Base-by-base conservation (phyloP, 2,797 vertebrate species). In the Spatula versicolor region DNA sequence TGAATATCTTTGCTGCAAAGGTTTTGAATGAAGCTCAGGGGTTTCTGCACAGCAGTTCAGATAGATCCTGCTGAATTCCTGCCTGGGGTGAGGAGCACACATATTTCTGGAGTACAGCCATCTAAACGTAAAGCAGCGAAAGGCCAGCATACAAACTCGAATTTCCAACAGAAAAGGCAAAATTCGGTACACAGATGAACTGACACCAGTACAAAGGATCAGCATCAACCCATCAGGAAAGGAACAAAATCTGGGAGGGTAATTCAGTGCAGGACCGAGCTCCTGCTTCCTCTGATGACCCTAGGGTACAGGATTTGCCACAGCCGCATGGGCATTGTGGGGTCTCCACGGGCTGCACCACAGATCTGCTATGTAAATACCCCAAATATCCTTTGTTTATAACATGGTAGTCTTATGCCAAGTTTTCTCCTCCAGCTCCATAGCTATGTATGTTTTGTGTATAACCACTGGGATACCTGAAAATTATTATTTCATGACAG, bases 301-400 rank as follows among this genome's bases (percentile, higher is more conserved):
- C 12, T 1, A 0, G 16, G 10, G 39, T 21, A 37, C 54, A 12
- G 37, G 35, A 64, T 0, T 3, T 37, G 54, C 21, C 3, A 4
- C n/a, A 71, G 54, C 9, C 30, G 52, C 11, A 13, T 39, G 54
- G 23, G 52, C 54, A 45, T 28, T 0, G 1, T n/a, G 26, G 20
- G 22, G 20, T 50, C 37, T 41, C 31, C 8, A 3, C 12, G 9
- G 33, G 43, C 50, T 8, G 17, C 23, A 45, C 7, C 19, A 60
- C 23, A 77, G 56, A 30, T 6, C 21, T 54, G 50, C 41, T 59
- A 17, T 0, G 0, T 46, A 50, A 54, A 83, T 28, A 66, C 9
- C 28, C 41, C 82, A 92, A 84, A 2, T 3, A 62, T 17, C 37
- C 31, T 76, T 82, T 68, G 13, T 25, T 60, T 66, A 21, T n/a